Conservation (phyloP, 2,888 invertebrate genomes). For the Hoplodrina blanda region DNA sequence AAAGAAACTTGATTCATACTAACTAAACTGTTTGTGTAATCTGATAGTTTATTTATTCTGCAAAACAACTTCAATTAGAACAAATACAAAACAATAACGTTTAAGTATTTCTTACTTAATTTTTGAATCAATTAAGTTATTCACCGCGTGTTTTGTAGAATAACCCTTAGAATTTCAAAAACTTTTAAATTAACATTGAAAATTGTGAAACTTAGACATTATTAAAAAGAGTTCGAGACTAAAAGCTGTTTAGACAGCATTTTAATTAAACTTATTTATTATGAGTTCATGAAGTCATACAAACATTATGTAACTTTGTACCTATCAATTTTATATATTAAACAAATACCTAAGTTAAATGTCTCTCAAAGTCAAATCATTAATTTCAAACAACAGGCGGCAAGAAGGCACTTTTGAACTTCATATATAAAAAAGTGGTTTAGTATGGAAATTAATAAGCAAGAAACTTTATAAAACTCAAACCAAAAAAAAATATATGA, state of each 20-base stretch:
- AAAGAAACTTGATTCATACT: conserved; percentile 1
- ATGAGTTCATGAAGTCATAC: background rate
- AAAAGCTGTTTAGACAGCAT: background rate
- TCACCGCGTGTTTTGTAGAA: background rate
- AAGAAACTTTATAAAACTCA: no score
- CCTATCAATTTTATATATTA: background rate
- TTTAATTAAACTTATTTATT: background rate
- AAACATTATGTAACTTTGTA: background rate
- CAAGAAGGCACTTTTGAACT: no score
- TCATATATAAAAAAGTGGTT: no score
- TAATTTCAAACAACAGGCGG: no score
- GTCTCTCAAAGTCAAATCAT: background rate
- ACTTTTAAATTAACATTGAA: conserved; percentile 12
- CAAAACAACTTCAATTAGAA: background rate
- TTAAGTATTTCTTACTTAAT: background rate
- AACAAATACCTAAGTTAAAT: background rate
- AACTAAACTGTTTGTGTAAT: conserved; percentile 8
- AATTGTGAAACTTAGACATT: conserved; percentile 2
- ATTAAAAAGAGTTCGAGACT: conserved; percentile 2
- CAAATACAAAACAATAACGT: background rate
- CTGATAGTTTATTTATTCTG: conserved; percentile 5
- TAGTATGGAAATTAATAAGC: no score
- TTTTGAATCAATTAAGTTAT: background rate
- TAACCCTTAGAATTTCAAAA: background rate
- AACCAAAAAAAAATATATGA: background rate